Base-by-base conservation (phyloP, 2,888 invertebrate species). In the Nasonia oneida region DNA sequence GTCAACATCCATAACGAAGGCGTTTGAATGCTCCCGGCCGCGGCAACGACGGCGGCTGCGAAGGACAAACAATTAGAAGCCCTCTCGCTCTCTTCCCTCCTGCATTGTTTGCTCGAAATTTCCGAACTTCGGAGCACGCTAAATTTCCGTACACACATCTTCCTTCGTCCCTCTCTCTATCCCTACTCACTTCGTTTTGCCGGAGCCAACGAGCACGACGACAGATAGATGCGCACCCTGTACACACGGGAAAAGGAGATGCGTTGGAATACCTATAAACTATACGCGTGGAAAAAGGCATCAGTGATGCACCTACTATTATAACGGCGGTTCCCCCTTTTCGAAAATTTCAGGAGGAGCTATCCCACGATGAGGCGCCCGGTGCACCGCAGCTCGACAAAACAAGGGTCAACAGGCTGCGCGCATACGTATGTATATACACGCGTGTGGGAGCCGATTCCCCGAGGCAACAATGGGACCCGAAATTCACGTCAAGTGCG, bases 71-170 rank as follows among this genome's bases (percentile, higher is more conserved):
- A 86, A 86, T 83, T 86, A 86, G 80, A 81, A 64, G 64, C 81
- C 81, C 75, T 47, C 71, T 47, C 29, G 3, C 12, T 8, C 64
- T 29, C 33, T 15, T 29, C 29, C 67, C 14, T 8, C 14, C 71
- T 79, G 71, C 70, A 80, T 86, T 84, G 86, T 86, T 74, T 78
- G 71, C 79, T 71, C 70, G 81, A 81, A 86, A 84, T 81, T 84
- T 84, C 61, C 78, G 64, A 81, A 81, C 81, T 81, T 81, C 81
- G n/a, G 1, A 18, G 73, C 57, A n/a, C 82, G 71, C 74, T 77
- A 77, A 81, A 85, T 85, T 84, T 71, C 61, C 70, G 33, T 37
- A 42, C 50, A 77, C 37, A 33, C 39, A 53, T 18, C 67, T 33
- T 5, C n/a, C n/a, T 61, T 61, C 29, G 6, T 33, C 67, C 23